Percentiles rank a stretch among this genome's conserved stretches.
phyloP scores from a whole-genome alignment of 1,140 invertebrate genomes.

The Chrysopa pallens region DNA sequence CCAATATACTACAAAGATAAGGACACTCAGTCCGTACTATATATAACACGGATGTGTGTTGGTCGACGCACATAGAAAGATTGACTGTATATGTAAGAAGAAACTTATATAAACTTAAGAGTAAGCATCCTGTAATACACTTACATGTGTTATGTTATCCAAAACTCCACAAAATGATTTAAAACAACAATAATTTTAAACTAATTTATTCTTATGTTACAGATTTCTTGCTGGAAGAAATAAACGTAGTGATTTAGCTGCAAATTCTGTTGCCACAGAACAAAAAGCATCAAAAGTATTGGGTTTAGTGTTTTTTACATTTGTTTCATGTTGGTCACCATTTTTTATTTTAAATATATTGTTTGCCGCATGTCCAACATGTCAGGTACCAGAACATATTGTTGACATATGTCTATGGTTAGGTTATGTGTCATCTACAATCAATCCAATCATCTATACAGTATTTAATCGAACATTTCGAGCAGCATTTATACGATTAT shows the following conservation, averaged over 20 bases:
- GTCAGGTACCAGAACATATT: constrained; percentile 47
- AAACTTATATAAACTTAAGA: too few relatives aligned
- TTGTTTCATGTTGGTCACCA: constrained; percentile 79
- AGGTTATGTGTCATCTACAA: constrained; percentile 75
- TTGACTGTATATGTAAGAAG: too few relatives aligned
- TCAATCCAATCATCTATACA: constrained; percentile 75
- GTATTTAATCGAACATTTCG: constrained; percentile 77
- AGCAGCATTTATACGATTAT: constrained; percentile 59
- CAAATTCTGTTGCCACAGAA: constrained; percentile 62
- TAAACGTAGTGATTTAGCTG: constrained; percentile 43
- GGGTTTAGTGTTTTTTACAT: constrained; percentile 76
- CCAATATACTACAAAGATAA: too few relatives aligned
- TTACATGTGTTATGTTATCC: too few relatives aligned
- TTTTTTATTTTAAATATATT: constrained; percentile 77
- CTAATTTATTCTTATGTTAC: constrained; percentile 6
- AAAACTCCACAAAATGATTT: too few relatives aligned
- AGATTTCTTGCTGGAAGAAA: constrained; percentile 46
- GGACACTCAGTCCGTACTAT: too few relatives aligned
- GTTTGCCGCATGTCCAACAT: constrained; percentile 53
- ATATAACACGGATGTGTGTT: too few relatives aligned
- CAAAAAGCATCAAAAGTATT: constrained; percentile 71
- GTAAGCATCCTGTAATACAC: too few relatives aligned
- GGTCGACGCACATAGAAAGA: too few relatives aligned
- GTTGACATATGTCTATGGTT: constrained; percentile 69
- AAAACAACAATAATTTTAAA: too few relatives aligned